Percentiles rank a stretch among this genome's conserved stretches.
Conservation (phyloP, 30 jellyfish, hydroid and myxozoan genomes). For the Turritopsis dohrnii region DNA sequence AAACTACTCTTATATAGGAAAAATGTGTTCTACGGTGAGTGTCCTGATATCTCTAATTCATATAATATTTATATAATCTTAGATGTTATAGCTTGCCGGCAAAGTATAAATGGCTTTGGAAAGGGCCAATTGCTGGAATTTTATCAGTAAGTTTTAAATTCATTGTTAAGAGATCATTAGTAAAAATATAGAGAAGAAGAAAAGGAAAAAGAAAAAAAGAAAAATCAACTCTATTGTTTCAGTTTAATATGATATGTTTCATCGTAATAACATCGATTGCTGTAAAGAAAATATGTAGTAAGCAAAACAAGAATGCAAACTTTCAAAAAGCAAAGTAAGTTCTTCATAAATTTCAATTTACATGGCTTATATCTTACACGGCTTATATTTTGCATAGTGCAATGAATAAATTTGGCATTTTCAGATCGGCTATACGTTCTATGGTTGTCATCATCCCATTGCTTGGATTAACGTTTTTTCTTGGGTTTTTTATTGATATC, state of each 20-base stretch:
- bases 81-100: neutral
- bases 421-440: neutral
- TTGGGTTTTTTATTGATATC: conserved; percentile 10
- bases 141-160: neutral
- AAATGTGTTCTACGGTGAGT: too few species aligned
- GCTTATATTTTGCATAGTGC: too few species aligned
- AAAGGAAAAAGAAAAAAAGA: neutral
- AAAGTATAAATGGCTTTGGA: conserved; percentile 5
- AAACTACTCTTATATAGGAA: too few species aligned
- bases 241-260: neutral
- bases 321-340: neutral
- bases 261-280: neutral
- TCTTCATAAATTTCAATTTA: too few species aligned
- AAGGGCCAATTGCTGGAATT: conserved; percentile 20
- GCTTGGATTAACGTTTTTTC: conserved; percentile 11
- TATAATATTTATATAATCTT: too few species aligned
- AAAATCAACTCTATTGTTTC: neutral
- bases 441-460: conserved; percentile 1
- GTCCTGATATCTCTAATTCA: too few species aligned
- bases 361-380: too few species aligned
- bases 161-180: neutral
- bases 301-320: neutral
- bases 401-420: too few species aligned
- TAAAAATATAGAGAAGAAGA: neutral
- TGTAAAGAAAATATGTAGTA: neutral